These are phyloP conservation scores for Machimus rusticus DNA, from an alignment of 2,888 invertebrate genomes.

Conservation along the genomic window DNA sequence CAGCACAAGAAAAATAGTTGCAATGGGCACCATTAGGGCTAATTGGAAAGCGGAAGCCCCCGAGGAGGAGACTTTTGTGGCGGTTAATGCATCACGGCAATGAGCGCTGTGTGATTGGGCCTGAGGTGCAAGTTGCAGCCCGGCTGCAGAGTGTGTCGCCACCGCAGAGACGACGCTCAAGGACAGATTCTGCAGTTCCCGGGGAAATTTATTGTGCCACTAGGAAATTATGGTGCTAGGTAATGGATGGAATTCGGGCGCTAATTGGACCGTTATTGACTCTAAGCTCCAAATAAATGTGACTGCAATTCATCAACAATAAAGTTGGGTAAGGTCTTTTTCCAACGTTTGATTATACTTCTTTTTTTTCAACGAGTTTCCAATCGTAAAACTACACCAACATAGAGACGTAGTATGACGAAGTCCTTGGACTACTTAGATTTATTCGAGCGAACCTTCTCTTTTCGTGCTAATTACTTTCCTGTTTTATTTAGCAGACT, in stretches of 20 bases:
- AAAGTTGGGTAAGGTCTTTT: not conserved
- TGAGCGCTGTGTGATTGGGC: not conserved
- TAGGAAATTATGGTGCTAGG: not conserved
- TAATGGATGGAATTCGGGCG: not conserved
- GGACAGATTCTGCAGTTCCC: not conserved
- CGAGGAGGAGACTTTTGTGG: not conserved
- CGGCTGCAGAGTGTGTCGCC: not conserved
- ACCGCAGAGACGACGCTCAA: not conserved
- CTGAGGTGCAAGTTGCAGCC: not conserved
- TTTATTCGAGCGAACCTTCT: no score
- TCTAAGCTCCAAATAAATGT: not conserved
- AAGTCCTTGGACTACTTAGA: no score
- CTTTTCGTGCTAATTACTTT: no score
- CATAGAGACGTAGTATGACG: no score
- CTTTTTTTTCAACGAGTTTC: no score
- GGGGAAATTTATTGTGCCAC: not conserved
- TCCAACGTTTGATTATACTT: no score
- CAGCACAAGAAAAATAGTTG: not conserved
- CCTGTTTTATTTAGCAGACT: no score
- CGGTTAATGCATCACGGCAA: not conserved
- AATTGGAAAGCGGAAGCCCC: conserved; percentile 23
- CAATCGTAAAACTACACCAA: no score
- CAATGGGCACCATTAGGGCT: conserved; percentile 27
- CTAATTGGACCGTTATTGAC: not conserved
- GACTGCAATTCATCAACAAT: not conserved